A percentile compares a stretch with the other conserved stretches of the same genome.
These are phyloP conservation scores for Gallinago jamesoni DNA, from an alignment of 2,113 vertebrate species.

Conservation along the genomic window DNA sequence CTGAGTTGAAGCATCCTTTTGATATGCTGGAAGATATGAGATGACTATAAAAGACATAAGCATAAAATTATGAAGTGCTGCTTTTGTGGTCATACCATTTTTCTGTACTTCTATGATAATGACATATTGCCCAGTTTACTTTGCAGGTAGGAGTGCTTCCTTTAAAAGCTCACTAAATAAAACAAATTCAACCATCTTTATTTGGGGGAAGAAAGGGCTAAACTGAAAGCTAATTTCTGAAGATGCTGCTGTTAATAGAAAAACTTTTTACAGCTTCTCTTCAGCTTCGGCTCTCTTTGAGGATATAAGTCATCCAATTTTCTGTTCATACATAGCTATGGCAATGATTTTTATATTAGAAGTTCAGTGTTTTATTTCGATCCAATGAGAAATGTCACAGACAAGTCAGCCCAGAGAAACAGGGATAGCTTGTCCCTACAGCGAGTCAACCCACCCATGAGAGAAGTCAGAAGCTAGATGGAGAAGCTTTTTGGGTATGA, in stretches of 20 bases:
- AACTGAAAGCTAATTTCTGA: neutral
- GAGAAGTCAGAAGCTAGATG: neutral
- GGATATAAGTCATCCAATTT: neutral
- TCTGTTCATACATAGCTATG: neutral
- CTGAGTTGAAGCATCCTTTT: neutral
- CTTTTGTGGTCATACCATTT: neutral
- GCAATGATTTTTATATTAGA: neutral
- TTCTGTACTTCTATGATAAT: neutral
- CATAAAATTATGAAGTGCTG: neutral
- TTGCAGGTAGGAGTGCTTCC: neutral
- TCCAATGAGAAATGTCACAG: neutral
- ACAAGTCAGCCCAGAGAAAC: neutral
- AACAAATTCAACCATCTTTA: neutral
- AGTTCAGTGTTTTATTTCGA: neutral
- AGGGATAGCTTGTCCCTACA: neutral
- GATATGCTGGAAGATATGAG: neutral
- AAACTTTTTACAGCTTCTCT: neutral
- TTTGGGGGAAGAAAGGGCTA: neutral
- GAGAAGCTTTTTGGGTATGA: neutral
- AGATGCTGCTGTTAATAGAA: neutral
- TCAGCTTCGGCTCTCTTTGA: neutral
- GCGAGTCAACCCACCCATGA: neutral
- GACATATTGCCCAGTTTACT: neutral
- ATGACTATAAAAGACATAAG: neutral
- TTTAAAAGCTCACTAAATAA: neutral